Percentiles rank a stretch among this genome's conserved stretches.
Evolutionary conservation across 92 coral and sea anemone genomes (phyloP).

Genomic region (Heliopora coerulea): DNA sequence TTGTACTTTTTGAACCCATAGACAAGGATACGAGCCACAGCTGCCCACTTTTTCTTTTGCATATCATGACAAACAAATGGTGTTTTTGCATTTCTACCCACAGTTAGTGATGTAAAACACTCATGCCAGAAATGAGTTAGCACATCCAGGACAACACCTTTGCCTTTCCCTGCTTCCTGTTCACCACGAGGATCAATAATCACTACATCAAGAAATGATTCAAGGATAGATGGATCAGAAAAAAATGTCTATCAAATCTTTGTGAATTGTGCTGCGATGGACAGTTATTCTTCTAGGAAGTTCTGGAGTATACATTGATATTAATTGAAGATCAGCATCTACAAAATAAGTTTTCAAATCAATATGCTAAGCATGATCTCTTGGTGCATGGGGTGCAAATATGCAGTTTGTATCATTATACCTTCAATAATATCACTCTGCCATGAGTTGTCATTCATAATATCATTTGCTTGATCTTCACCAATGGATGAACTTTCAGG

Average conservation of each 20-base stretch:
- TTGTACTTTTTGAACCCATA: constrained; percentile 16
- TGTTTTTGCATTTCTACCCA: constrained; percentile 11
- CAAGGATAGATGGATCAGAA: constrained; percentile 22
- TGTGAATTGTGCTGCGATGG: constrained; percentile 32
- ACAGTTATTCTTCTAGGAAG: constrained; percentile 6
- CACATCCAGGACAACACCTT: constrained; percentile 15
- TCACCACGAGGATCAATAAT: constrained; percentile 17
- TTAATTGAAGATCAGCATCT: not conserved
- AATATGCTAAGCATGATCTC: too few relatives aligned
- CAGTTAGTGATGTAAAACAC: constrained; percentile 13
- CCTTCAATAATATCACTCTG: too few relatives aligned
- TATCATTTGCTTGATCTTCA: too few relatives aligned
- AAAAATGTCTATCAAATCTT: constrained; percentile 31
- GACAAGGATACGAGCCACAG: not conserved
- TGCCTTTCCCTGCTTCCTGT: constrained; percentile 31
- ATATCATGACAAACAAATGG: constrained; percentile 29
- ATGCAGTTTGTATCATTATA: too few relatives aligned
- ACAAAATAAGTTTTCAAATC: not conserved
- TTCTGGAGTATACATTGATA: constrained; percentile 9
- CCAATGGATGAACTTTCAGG: too few relatives aligned
- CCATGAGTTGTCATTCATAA: too few relatives aligned
- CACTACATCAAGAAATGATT: constrained; percentile 34
- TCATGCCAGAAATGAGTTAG: constrained; percentile 37
- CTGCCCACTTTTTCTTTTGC: constrained; percentile 31
- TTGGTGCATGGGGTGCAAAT: too few relatives aligned